Evolutionary conservation across 2,888 invertebrate genomes (phyloP).

Genomic region (Lepidochrysops patricia): DNA sequence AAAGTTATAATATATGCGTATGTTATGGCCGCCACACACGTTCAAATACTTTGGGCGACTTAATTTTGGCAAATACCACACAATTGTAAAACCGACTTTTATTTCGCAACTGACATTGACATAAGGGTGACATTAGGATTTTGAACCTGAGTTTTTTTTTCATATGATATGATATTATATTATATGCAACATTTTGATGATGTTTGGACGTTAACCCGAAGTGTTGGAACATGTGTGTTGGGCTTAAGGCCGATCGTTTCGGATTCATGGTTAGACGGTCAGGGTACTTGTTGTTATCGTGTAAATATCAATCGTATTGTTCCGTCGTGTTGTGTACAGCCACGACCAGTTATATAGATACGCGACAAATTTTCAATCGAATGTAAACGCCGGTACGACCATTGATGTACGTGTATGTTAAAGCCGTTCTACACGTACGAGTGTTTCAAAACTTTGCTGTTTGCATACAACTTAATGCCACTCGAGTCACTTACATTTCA

Average conservation of each 20-base stretch:
- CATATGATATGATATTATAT: too few species aligned
- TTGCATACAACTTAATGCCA: too few species aligned
- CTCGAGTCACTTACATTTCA: background rate
- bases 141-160: too few species aligned
- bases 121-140: too few species aligned
- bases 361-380: background rate
- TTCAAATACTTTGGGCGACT: background rate
- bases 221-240: background rate
- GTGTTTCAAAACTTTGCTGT: too few species aligned
- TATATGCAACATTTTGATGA: too few species aligned
- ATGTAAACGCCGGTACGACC: background rate
- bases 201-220: background rate
- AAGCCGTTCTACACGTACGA: too few species aligned
- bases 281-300: constrained; percentile 8
- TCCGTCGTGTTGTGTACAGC: background rate
- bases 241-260: background rate
- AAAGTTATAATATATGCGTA: constrained; percentile 22
- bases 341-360: background rate
- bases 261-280: constrained; percentile 3
- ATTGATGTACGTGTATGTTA: background rate
- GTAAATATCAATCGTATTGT: background rate
- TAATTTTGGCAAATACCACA: too few species aligned
- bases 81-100: too few species aligned
- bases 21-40: background rate
- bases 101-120: too few species aligned